A percentile compares a stretch with the other conserved stretches of the same genome.
Evolutionary conservation across 2,113 vertebrate species (phyloP).

Genomic region (Chloroceryle aenea): DNA sequence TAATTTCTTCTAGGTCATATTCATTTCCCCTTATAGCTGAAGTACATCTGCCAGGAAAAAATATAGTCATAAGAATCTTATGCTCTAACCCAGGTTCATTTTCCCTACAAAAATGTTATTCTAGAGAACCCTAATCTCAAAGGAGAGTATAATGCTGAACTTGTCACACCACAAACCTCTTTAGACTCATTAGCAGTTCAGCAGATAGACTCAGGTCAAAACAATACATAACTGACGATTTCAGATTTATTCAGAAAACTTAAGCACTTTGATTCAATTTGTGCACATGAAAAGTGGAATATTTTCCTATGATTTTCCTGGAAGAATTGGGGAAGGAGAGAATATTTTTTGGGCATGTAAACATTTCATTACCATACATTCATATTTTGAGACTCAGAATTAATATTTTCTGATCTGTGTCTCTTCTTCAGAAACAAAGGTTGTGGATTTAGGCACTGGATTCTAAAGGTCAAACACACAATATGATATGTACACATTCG

Average conservation of each 20-base stretch:
- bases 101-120: not conserved
- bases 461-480: not conserved
- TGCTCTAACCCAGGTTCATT: not conserved
- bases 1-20: not conserved
- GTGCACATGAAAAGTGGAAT: not conserved
- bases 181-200: not conserved
- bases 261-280: not conserved
- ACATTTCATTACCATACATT: accelerated
- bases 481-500: not conserved
- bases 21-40: not conserved
- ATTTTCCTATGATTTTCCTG: not conserved
- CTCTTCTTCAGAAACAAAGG: not conserved
- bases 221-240: not conserved
- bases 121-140: not conserved
- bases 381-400: not conserved
- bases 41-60: not conserved
- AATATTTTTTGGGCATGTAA: accelerated
- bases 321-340: accelerated
- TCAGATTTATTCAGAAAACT: not conserved
- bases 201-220: not conserved
- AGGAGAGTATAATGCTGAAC: not conserved
- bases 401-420: not conserved
- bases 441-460: not conserved
- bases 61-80: accelerated
- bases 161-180: not conserved